Percentiles rank a stretch among this genome's conserved stretches.
Conservation (phyloP, 2,888 invertebrate species). For the Cosmia pyralina region DNA sequence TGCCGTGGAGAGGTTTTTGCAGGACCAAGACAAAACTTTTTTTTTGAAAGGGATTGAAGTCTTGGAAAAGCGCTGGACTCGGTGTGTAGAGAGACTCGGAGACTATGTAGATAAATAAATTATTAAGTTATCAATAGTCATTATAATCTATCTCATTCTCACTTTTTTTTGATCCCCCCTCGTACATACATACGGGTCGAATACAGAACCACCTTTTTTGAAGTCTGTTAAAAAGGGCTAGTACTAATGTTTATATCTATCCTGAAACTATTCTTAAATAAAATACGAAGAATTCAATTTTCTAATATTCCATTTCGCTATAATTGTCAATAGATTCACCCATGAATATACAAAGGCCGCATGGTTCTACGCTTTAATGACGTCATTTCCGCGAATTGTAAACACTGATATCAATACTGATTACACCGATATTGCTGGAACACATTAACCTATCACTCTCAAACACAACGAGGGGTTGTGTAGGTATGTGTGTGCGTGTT, state of each 20-base stretch:
- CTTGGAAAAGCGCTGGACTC: too few relatives aligned
- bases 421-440: slow-evolving; percentile 34
- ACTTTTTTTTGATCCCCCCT: too few relatives aligned
- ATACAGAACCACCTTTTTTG: too few relatives aligned
- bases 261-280: neutral
- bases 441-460: slow-evolving; percentile 22
- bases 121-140: too few relatives aligned
- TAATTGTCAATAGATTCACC: slow-evolving; percentile 1
- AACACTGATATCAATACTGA: slow-evolving; percentile 37
- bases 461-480: neutral
- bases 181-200: too few relatives aligned
- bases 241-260: neutral
- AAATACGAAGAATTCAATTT: neutral
- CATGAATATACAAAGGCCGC: slow-evolving; percentile 2
- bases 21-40: too few relatives aligned
- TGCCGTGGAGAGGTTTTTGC: too few relatives aligned
- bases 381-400: slow-evolving; percentile 31
- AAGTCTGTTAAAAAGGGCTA: neutral
- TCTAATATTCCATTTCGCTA: neutral
- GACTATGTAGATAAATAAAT: too few relatives aligned
- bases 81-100: too few relatives aligned
- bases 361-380: slow-evolving; percentile 2
- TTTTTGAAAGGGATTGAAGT: too few relatives aligned
- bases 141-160: too few relatives aligned
- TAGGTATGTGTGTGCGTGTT: neutral